Percentiles rank a stretch among this genome's conserved stretches.
phyloP scores from a whole-genome alignment of 1,140 invertebrate species.

The Drosophila parabipectinata region DNA sequence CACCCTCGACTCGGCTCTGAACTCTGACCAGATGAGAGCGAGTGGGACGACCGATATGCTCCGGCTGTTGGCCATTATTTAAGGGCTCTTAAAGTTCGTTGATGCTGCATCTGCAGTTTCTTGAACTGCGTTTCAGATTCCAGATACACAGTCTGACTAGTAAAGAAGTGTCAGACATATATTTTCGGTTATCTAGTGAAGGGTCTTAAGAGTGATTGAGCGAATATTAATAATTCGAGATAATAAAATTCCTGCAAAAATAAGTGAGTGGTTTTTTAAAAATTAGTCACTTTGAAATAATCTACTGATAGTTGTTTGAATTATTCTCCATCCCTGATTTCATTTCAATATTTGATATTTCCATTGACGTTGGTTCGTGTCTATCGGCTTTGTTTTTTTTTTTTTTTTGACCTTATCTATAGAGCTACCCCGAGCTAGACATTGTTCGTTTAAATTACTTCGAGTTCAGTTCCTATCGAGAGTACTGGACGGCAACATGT shows the following conservation, averaged over 20 bases:
- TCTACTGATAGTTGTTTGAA: no score
- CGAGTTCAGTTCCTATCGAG: not conserved
- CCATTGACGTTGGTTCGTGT: constrained; percentile 12
- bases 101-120: constrained; percentile 58
- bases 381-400: not conserved
- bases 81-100: constrained; percentile 70
- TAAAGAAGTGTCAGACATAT: constrained; percentile 13
- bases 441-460: not conserved
- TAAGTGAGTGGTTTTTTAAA: not conserved
- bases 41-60: constrained; percentile 42
- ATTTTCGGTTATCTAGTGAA: constrained; percentile 3
- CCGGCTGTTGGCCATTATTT: constrained; percentile 9
- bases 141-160: constrained; percentile 34
- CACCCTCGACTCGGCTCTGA: no score
- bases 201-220: constrained; percentile 25
- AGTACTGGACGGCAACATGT: not conserved
- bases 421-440: not conserved
- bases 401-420: constrained; percentile 10
- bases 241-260: not conserved
- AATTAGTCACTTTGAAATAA: not conserved
- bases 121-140: constrained; percentile 69
- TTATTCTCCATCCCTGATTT: constrained; percentile 6
- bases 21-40: constrained; percentile 7
- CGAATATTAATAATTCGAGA: constrained; percentile 1
- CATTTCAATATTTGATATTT: not conserved